A percentile compares a stretch with the other conserved stretches of the same genome.
phyloP scores from a whole-genome alignment of 2,797 vertebrate genomes.

The Tokudaia tokunoshimensis region DNA sequence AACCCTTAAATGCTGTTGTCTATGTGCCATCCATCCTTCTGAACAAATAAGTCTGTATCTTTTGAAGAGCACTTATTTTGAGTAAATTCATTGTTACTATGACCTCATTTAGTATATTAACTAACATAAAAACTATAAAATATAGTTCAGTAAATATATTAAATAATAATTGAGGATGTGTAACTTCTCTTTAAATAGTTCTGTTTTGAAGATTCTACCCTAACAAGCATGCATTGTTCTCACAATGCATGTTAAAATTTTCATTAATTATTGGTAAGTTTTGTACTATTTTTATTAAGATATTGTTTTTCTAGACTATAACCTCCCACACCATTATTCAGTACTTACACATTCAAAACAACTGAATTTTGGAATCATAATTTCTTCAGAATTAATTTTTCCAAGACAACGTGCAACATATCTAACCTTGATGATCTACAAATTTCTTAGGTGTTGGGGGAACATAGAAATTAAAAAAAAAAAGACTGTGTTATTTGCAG shows the following conservation, averaged over 20 bases:
- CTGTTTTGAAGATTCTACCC: conserved; percentile 15
- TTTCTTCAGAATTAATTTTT: not conserved
- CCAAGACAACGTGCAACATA: not conserved
- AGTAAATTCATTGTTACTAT: conserved; percentile 43
- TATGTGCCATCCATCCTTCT: conserved; percentile 39
- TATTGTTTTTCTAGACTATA: not conserved
- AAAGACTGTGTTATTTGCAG: not conserved
- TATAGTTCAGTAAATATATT: not conserved
- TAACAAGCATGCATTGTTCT: not conserved
- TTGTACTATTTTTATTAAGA: conserved; percentile 18
- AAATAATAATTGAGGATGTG: conserved; percentile 23
- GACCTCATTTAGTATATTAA: conserved; percentile 33
- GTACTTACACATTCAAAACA: not conserved
- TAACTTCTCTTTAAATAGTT: not conserved
- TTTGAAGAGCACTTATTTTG: not conserved
- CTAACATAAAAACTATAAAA: conserved; percentile 41
- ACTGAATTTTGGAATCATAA: not conserved
- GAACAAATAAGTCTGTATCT: conserved; percentile 57
- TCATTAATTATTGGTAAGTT: not conserved
- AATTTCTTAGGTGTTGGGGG: not conserved
- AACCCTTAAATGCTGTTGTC: not conserved
- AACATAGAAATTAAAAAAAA: not conserved
- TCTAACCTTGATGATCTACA: not conserved
- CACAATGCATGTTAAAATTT: not conserved
- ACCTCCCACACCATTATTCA: not conserved